A percentile compares a stretch with the other conserved stretches of the same genome.
Evolutionary conservation across 1,140 invertebrate genomes (phyloP).

Genomic region (Eupeodes corollae): DNA sequence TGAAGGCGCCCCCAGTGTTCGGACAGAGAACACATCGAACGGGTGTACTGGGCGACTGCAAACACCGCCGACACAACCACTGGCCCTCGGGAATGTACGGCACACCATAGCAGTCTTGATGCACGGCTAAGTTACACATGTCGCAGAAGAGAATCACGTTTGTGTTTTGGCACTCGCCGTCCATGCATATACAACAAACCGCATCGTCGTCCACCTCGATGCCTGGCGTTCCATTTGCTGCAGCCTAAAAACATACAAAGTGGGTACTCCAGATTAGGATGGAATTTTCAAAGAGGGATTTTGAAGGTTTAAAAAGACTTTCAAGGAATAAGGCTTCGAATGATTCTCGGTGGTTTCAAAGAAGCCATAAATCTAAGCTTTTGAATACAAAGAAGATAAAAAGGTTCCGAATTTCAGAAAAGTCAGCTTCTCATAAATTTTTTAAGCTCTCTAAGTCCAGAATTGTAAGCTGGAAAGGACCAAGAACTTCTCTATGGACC

Average conservation of each 20-base stretch:
- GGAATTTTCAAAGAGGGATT: not conserved
- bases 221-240: slow-evolving; percentile 48
- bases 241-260: slow-evolving; percentile 13
- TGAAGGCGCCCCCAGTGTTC: slow-evolving; percentile 96
- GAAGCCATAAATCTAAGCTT: too few relatives aligned
- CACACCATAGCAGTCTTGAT: slow-evolving; percentile 97
- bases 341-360: too few relatives aligned
- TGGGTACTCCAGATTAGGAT: not conserved
- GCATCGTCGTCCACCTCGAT: slow-evolving; percentile 91
- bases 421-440: too few relatives aligned
- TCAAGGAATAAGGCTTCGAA: too few relatives aligned
- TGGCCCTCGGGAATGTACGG: slow-evolving; percentile 98
- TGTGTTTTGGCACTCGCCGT: slow-evolving; percentile 70
- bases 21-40: slow-evolving; percentile 97
- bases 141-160: slow-evolving; percentile 83
- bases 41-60: slow-evolving; percentile 89
- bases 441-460: too few relatives aligned
- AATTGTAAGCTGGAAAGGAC: too few relatives aligned
- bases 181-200: slow-evolving; percentile 91
- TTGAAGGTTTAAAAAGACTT: too few relatives aligned
- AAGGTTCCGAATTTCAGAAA: too few relatives aligned
- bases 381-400: too few relatives aligned
- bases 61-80: slow-evolving; percentile 89
- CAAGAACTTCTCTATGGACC: too few relatives aligned
- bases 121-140: slow-evolving; percentile 98